Percentiles rank a stretch among this genome's conserved stretches.
Evolutionary conservation across 2,113 vertebrate genomes (phyloP).

Genomic region (Cinclus mexicanus): DNA sequence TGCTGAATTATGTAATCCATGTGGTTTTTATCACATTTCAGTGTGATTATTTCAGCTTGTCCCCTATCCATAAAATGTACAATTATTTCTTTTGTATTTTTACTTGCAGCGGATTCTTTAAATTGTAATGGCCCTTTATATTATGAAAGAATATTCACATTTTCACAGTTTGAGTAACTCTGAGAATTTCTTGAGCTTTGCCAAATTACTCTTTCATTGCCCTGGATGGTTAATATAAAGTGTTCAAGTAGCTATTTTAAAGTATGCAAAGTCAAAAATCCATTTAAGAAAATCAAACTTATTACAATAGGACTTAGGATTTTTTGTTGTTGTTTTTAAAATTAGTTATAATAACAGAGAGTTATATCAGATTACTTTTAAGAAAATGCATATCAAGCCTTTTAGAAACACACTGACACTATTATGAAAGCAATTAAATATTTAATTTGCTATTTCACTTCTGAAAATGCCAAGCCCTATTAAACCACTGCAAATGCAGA

Average conservation of each 20-base stretch:
- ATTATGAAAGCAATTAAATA: neutral
- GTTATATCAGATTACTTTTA: neutral
- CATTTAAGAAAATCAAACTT: neutral
- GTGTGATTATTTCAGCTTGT: neutral
- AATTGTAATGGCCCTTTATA: neutral
- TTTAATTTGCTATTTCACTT: neutral
- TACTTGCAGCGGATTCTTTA: neutral
- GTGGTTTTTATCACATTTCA: neutral
- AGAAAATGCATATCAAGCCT: neutral
- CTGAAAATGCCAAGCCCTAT: neutral
- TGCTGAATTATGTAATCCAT: neutral
- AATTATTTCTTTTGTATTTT: constrained; percentile 23
- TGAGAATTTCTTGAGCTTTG: neutral
- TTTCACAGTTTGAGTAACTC: neutral
- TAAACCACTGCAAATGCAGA: neutral
- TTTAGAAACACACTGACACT: neutral
- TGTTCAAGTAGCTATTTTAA: neutral
- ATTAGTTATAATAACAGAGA: neutral
- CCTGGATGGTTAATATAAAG: neutral
- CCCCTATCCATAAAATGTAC: neutral
- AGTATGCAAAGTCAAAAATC: neutral
- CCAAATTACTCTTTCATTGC: neutral
- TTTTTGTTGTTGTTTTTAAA: neutral
- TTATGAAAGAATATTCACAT: neutral
- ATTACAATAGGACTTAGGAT: neutral